Percentiles rank a stretch among this genome's conserved stretches.
Conservation (phyloP, 2,888 invertebrate genomes). For the Chloromyia formosa region DNA sequence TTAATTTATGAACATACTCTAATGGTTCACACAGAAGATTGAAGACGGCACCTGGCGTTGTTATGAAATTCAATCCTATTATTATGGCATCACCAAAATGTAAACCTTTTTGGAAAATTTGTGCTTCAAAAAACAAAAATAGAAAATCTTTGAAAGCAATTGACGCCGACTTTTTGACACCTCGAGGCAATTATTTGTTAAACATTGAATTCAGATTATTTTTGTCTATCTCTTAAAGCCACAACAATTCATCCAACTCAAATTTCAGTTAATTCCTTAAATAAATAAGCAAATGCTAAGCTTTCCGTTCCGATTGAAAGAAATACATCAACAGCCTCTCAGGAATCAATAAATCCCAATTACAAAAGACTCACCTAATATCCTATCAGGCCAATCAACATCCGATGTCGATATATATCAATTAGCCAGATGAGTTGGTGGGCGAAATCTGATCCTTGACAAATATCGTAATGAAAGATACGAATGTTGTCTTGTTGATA, state of each 20-base stretch:
- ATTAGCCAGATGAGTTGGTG: conserved; percentile 37
- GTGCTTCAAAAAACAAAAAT: too few relatives aligned
- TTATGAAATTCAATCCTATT: too few relatives aligned
- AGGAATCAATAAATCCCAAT: conserved; percentile 44
- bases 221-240: too few relatives aligned
- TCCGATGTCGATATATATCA: conserved; percentile 44
- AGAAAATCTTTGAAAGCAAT: too few relatives aligned
- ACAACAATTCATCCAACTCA: neutral
- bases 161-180: too few relatives aligned
- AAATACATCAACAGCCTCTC: conserved; percentile 23
- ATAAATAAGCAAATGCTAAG: conserved; percentile 15
- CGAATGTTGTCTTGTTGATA: conserved; percentile 1
- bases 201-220: too few relatives aligned
- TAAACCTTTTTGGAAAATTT: too few relatives aligned
- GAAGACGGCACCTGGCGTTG: too few relatives aligned
- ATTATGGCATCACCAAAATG: too few relatives aligned
- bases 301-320: conserved; percentile 1
- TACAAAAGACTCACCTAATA: conserved; percentile 35
- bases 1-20: conserved; percentile 45
- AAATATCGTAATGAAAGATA: conserved; percentile 11
- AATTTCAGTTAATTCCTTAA: conserved; percentile 11
- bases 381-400: conserved; percentile 43
- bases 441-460: conserved; percentile 36
- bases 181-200: too few relatives aligned
- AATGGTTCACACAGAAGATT: conserved; percentile 43